phyloP scores from a whole-genome alignment of 2,888 invertebrate genomes.

The Parnassius orleans region DNA sequence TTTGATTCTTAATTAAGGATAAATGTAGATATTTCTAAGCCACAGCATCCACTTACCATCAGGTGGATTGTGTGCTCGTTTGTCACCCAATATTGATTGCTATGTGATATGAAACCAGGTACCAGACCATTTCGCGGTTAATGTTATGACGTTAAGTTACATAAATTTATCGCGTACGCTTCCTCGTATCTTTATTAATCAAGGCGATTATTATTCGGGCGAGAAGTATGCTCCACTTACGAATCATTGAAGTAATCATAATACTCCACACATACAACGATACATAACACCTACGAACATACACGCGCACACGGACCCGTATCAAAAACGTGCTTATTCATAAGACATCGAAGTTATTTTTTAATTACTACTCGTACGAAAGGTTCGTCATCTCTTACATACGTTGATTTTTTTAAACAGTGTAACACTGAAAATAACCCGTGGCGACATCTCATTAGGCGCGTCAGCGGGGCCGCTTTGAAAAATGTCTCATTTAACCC shows the following conservation, averaged over 20 bases:
- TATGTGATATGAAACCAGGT: no score
- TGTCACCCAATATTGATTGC: no score
- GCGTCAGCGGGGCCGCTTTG: conserved; percentile 71
- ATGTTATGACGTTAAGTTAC: no score
- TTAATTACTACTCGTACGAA: conserved; percentile 23
- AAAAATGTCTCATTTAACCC: conserved; percentile 80
- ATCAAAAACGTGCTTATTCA: conserved; percentile 1
- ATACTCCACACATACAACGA: not conserved
- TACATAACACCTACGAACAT: not conserved
- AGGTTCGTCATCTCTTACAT: conserved; percentile 37
- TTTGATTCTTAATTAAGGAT: no score
- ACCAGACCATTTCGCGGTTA: no score
- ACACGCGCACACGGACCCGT: not conserved
- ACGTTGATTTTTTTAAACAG: conserved; percentile 31
- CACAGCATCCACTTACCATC: no score
- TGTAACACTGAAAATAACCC: conserved; percentile 71
- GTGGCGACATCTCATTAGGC: conserved; percentile 77
- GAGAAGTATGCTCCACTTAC: conserved; percentile 15
- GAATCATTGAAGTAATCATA: conserved; percentile 6
- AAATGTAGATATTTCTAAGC: no score
- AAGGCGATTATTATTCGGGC: not conserved
- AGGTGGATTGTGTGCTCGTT: no score
- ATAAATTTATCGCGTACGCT: conserved; percentile 1
- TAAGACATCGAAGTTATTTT: conserved; percentile 9
- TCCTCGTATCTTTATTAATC: conserved; percentile 18